phyloP scores from a whole-genome alignment of 2,113 vertebrate genomes.

The Eleginops maclovinus region DNA sequence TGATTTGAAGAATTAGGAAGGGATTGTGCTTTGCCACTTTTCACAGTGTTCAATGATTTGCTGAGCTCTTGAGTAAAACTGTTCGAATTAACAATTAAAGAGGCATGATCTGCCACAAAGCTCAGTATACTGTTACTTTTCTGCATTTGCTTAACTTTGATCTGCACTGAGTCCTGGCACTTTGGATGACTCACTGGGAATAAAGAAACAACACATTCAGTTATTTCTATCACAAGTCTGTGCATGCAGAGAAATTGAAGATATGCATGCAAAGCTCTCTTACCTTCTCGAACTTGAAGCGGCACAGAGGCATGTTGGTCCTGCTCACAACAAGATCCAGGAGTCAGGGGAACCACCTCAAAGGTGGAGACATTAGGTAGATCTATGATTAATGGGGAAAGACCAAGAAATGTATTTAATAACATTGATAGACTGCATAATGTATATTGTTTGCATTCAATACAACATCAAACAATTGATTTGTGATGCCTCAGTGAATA shows the following conservation, averaged over 20 bases:
- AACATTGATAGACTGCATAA: not conserved
- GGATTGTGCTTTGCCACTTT: not conserved
- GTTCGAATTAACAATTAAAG: not conserved
- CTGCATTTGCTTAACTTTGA: not conserved
- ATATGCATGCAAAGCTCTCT: not conserved
- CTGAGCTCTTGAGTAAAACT: not conserved
- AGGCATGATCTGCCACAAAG: not conserved
- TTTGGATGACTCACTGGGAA: conserved; percentile 19
- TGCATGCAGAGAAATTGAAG: not conserved
- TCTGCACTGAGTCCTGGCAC: conserved; percentile 3
- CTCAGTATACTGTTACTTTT: not conserved
- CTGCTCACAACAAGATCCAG: conserved; percentile 9
- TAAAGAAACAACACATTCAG: not conserved
- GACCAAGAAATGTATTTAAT: not conserved
- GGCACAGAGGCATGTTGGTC: not conserved
- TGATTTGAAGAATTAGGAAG: conserved; percentile 7
- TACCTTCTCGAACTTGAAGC: not conserved
- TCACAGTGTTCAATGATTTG: not conserved
- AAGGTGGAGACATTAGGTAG: conserved; percentile 2
- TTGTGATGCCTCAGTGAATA: not conserved
- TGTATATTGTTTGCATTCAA: not conserved
- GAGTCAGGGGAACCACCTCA: not conserved
- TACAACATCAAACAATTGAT: not conserved
- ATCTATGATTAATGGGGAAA: not conserved
- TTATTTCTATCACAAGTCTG: conserved; percentile 16